Evolutionary conservation across 2,888 invertebrate genomes (phyloP).

Genomic region (Dascillus cervinus): DNA sequence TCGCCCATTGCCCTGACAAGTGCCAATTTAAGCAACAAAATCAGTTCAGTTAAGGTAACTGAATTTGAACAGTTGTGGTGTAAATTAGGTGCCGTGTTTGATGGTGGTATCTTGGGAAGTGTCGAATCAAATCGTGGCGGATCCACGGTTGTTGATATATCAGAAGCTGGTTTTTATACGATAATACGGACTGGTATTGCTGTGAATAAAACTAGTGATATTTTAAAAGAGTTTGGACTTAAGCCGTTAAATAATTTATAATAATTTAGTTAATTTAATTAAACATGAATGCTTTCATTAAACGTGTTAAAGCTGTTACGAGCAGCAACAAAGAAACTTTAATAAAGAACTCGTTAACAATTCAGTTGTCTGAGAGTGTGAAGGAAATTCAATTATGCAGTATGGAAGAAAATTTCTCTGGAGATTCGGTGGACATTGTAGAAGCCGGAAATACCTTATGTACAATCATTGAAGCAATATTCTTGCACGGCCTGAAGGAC

Average conservation of each 20-base stretch:
- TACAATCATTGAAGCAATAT: constrained; percentile 78
- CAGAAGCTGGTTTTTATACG: constrained; percentile 57
- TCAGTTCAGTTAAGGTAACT: constrained; percentile 66
- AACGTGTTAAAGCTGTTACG: constrained; percentile 28
- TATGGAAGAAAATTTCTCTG: constrained; percentile 43
- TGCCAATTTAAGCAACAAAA: constrained; percentile 79
- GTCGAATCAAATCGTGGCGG: constrained; percentile 63
- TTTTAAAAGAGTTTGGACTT: background rate
- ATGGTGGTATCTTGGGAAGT: constrained; percentile 65
- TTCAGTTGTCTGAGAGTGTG: constrained; percentile 66
- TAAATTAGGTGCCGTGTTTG: constrained; percentile 70
- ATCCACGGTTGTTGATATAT: constrained; percentile 90
- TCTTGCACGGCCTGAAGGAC: constrained; percentile 85
- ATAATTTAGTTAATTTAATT: background rate
- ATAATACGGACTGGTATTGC: constrained; percentile 75
- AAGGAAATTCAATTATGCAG: constrained; percentile 71
- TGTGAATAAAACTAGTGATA: background rate
- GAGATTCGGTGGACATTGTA: constrained; percentile 49
- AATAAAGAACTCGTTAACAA: constrained; percentile 60
- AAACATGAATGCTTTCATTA: constrained; percentile 35
- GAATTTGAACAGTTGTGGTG: constrained; percentile 81
- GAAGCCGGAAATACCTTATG: constrained; percentile 77
- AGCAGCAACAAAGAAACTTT: constrained; percentile 36
- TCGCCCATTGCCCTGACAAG: constrained; percentile 91
- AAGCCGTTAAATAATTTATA: background rate